phyloP scores from a whole-genome alignment of 64 coral and sea anemone genomes.

The Acropora yongei region DNA sequence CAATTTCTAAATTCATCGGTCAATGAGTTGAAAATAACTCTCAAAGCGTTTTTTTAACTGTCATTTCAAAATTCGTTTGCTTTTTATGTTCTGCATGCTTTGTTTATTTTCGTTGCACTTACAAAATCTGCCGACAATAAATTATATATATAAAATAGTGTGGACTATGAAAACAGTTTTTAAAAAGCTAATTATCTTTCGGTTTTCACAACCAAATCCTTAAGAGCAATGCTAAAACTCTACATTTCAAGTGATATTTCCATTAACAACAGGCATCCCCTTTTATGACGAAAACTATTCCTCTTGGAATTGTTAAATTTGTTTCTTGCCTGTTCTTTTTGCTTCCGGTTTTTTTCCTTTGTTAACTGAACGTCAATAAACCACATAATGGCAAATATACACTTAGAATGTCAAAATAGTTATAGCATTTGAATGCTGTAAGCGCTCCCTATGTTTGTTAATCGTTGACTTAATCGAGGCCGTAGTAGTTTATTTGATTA shows the following conservation, averaged over 20 bases:
- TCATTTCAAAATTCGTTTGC: slow-evolving; percentile 2
- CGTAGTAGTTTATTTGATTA: no score
- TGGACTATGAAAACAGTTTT: background rate
- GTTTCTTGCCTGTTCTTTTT: no score
- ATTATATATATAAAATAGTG: background rate
- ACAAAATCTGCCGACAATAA: background rate
- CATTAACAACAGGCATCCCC: background rate
- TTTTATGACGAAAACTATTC: no score
- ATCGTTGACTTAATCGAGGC: no score
- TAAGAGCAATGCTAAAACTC: background rate
- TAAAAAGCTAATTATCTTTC: background rate
- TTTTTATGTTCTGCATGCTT: background rate
- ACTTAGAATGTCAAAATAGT: no score
- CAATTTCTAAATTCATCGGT: background rate
- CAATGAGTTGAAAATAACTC: background rate
- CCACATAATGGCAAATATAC: no score
- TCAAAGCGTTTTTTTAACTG: background rate
- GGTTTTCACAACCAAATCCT: background rate
- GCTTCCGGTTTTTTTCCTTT: no score
- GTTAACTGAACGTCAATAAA: no score
- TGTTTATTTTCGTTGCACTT: background rate
- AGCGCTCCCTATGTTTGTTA: no score
- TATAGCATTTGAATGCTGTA: no score
- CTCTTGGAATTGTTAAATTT: no score
- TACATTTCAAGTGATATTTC: background rate